These are phyloP conservation scores for Magallana ariakensis DNA, from an alignment of 1,140 invertebrate species.

Conservation along the genomic window DNA sequence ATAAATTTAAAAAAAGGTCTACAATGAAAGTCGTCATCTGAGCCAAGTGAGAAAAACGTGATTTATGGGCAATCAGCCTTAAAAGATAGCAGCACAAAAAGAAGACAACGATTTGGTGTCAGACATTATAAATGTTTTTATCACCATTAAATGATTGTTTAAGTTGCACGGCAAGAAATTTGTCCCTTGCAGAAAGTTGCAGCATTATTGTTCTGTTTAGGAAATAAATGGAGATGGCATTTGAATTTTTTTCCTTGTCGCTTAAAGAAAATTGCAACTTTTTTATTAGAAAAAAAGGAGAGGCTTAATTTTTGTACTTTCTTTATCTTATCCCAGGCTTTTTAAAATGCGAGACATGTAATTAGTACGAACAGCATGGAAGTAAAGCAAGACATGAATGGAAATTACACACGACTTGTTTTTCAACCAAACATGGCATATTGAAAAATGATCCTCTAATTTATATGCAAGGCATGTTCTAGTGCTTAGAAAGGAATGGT, in stretches of 20 bases:
- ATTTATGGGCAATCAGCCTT: slow-evolving; percentile 1
- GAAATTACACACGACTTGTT: background rate
- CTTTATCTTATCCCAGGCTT: background rate
- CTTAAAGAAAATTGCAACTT: too few relatives aligned
- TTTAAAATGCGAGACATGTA: background rate
- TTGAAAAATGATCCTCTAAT: background rate
- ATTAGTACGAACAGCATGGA: background rate
- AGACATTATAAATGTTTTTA: slow-evolving; percentile 17
- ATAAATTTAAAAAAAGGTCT: background rate
- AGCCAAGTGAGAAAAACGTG: background rate
- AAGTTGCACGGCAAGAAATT: background rate
- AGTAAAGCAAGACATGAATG: background rate
- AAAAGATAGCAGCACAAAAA: background rate
- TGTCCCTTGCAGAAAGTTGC: background rate
- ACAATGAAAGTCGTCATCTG: background rate
- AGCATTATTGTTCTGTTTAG: background rate
- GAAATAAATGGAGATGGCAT: background rate
- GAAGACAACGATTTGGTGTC: background rate
- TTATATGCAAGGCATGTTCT: slow-evolving; percentile 12
- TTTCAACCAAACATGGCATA: slow-evolving; percentile 18
- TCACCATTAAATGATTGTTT: background rate
- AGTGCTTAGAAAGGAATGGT: background rate
- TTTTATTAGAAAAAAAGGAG: too few relatives aligned
- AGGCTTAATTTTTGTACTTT: background rate
- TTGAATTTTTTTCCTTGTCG: background rate